Evolutionary conservation across 2,797 vertebrate genomes (phyloP).

Genomic region (Artibeus lituratus): DNA sequence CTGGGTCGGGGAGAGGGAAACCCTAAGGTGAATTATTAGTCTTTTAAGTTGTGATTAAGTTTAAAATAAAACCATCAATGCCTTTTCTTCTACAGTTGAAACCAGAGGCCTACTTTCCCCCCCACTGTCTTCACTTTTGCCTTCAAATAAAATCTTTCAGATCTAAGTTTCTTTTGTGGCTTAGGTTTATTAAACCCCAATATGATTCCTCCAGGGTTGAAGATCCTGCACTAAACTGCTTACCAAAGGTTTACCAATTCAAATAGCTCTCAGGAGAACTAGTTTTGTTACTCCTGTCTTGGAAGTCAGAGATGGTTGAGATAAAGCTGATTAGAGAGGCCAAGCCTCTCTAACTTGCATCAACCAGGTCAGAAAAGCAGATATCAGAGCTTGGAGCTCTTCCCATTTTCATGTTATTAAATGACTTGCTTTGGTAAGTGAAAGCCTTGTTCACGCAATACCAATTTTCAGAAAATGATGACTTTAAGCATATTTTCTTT

Average conservation of each 20-base stretch:
- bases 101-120: background rate
- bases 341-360: conserved; percentile 28
- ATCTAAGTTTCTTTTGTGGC: conserved; percentile 45
- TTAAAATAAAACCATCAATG: conserved; percentile 57
- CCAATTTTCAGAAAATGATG: conserved; percentile 41
- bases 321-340: conserved; percentile 69
- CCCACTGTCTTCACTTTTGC: conserved; percentile 41
- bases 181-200: conserved; percentile 64
- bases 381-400: conserved; percentile 17
- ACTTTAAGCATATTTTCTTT: background rate
- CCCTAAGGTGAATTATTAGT: conserved; percentile 33
- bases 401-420: conserved; percentile 47
- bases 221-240: conserved; percentile 51
- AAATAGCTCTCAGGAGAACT: conserved; percentile 26
- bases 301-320: conserved; percentile 59
- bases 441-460: conserved; percentile 45
- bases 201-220: conserved; percentile 58
- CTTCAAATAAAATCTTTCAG: conserved; percentile 59
- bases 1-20: too few species aligned
- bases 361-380: conserved; percentile 37
- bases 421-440: conserved; percentile 32
- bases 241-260: conserved; percentile 68
- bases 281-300: conserved; percentile 59
- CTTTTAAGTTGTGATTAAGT: conserved; percentile 62
- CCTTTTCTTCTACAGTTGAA: conserved; percentile 59